Evolutionary conservation across 2,888 invertebrate species (phyloP), one percentile per base, ranked within the genome.

Genomic region (Nineta flava): DNA sequence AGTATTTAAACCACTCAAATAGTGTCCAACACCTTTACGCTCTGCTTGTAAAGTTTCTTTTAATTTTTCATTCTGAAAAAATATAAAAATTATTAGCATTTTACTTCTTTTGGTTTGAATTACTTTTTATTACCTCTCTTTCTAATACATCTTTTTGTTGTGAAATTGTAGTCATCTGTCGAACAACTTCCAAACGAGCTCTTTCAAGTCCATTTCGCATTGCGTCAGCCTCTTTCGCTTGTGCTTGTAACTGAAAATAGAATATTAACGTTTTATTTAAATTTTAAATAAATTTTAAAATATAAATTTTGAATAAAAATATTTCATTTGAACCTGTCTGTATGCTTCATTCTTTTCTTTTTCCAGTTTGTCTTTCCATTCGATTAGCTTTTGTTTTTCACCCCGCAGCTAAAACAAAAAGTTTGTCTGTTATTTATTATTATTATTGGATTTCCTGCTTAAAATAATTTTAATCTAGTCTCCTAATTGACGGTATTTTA

Each of bases 151-250:
- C 75, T 53, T 75, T 73, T 60, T 76, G 75, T 34, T 69, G 68
- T 46, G 72, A 71, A 54, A 76, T 75, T 55, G 69, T 70, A 12
- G 74, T 75, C 57, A 75, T 72, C 60, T 75, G 76, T 51, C 71
- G 69, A 54, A 77, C 70, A 41, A 75, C 73, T 61, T 76, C 77
- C 59, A 74, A 72, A 45, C 76, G 64, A 9, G 76, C 76, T 53
- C 70, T 64, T 59, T 77, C 76, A 51, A 77, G 63, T 54, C 72
- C 68, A 53, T 73, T 65, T 52, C 75, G 66, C 35, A 71, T 75
- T 50, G 67, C 66, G 61, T 76, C 76, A 40, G 75, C 75, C 57
- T 75, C 72, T 52, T 67, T 69, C 6, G 75, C 72, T 58, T 76
- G 75, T 57, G 73, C 65, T 59, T 74, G 72, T 56, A 77, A 61